Evolutionary conservation across 2,113 vertebrate species (phyloP), one percentile per base, ranked within the genome.

Genomic region (Vulpes vulpes): DNA sequence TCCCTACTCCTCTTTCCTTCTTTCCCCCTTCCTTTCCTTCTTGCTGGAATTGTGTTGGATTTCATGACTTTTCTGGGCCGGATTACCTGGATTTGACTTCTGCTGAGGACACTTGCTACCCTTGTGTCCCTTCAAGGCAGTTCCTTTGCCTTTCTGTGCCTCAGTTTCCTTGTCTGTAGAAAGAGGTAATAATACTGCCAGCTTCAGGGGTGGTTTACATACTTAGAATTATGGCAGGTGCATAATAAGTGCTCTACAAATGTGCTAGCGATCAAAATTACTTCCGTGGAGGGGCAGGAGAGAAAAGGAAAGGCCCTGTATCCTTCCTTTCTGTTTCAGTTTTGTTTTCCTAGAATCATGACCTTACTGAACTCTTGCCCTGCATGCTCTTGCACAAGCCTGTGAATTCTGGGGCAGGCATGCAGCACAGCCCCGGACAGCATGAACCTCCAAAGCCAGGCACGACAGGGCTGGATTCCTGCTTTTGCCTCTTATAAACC

Each of bases 251-350:
- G 6, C 60, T 69, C 62, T 60, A 64, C 89, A 51, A 9, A 9
- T 38, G 49, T 4, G 55, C 8, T 43, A 15, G 43, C 25, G 32
- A 6, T 5, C 27, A 1, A 22, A 85, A 19, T 49, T 10, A 22
- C 38, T 64, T 60, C 6, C 1, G 3, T 4, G 35, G 12, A 64
- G 30, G 30, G 35, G 32, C 53, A 2, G 15, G 27, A 35, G 6
- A n/a, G 17, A 4, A 8, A 43, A 32, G 23, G 9, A 3, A 3
- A 2, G 3, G 4, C 20, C 14, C 12, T 14, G 1, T 51, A 30
- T 15, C 6, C 38, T 59, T 30, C 53, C 25, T 35, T 25, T 57
- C 10, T 3, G 17, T 79, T 85, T 32, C 76, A 6, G 20, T 32
- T 32, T 27, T 53, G 22, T 55, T 23, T n/a, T 55, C 32, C 32